Evolutionary conservation across 64 coral and sea anemone genomes (phyloP).

Genomic region (Actinia tenebrosa): DNA sequence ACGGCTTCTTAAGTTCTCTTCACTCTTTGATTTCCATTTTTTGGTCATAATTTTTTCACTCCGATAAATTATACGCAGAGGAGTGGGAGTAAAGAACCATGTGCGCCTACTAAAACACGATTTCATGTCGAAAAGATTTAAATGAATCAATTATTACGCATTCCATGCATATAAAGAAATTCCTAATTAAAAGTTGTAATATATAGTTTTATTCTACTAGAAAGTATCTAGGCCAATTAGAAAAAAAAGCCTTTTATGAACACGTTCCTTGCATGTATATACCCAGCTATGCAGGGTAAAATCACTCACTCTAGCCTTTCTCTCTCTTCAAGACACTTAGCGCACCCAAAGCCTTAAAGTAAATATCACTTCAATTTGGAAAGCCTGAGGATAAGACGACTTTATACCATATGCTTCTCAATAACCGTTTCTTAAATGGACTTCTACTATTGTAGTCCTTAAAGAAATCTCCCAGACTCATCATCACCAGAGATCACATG

Average conservation of each 20-base stretch:
- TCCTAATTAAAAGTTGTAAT: too few species aligned
- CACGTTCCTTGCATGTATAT: neutral
- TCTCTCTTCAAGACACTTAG: neutral
- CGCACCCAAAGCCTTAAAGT: neutral
- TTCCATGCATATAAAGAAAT: too few species aligned
- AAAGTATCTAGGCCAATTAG: too few species aligned
- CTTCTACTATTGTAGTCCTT: neutral
- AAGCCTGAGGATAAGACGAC: slow-evolving; percentile 1
- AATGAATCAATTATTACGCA: too few species aligned
- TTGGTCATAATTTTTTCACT: neutral
- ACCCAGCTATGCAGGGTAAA: neutral
- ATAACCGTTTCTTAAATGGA: neutral
- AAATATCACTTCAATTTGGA: slow-evolving; percentile 10
- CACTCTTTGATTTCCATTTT: neutral
- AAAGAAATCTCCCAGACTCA: neutral
- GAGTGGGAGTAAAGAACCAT: neutral
- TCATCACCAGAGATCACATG: neutral
- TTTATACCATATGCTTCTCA: neutral
- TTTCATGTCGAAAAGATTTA: too few species aligned
- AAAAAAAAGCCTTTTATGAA: too few species aligned
- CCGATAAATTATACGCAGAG: neutral
- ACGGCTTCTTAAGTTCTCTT: neutral
- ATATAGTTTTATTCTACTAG: too few species aligned
- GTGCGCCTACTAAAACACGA: too few species aligned
- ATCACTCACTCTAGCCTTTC: neutral